A percentile compares a stretch with the other conserved stretches of the same genome.
These are phyloP conservation scores for Megamerina dolium DNA, from an alignment of 2,888 invertebrate species.

Conservation along the genomic window DNA sequence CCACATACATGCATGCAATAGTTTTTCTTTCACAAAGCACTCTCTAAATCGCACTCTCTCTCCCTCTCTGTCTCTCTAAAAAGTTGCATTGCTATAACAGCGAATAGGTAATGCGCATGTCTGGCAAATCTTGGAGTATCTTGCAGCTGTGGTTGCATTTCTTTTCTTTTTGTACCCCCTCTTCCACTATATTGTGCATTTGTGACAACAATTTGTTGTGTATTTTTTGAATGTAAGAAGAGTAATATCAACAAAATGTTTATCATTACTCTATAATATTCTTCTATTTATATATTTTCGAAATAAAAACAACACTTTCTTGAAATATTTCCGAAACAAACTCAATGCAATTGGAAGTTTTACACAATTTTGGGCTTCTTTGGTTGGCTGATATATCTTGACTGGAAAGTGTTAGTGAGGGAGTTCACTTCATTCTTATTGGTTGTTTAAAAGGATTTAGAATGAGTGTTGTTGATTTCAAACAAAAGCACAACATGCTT, in stretches of 20 bases:
- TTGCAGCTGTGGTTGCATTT: conserved; percentile 22
- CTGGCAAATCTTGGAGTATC: conserved; percentile 2
- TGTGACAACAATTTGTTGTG: too few species aligned
- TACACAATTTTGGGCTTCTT: conserved; percentile 27
- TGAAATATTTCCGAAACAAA: too few species aligned
- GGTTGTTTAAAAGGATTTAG: conserved; percentile 35
- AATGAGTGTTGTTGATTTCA: too few species aligned
- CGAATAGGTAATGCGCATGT: conserved; percentile 22
- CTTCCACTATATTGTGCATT: too few species aligned
- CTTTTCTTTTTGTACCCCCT: conserved; percentile 17
- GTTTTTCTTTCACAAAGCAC: not conserved
- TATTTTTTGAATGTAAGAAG: too few species aligned
- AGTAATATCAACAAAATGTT: not conserved
- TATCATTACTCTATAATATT: too few species aligned
- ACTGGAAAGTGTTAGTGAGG: conserved; percentile 36
- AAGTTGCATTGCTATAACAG: too few species aligned
- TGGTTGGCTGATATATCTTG: conserved; percentile 32
- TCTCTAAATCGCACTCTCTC: too few species aligned
- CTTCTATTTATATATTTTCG: too few species aligned
- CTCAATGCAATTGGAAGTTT: conserved; percentile 36
- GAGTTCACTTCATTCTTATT: conserved; percentile 34
- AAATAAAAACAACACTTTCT: too few species aligned
- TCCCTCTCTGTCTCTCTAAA: conserved; percentile 11
- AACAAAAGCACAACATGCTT: too few species aligned
- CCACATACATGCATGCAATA: not conserved